Evolutionary conservation across 1,140 invertebrate species (phyloP), one percentile per base, ranked within the genome.

Genomic region (Coboldia fuscipes): DNA sequence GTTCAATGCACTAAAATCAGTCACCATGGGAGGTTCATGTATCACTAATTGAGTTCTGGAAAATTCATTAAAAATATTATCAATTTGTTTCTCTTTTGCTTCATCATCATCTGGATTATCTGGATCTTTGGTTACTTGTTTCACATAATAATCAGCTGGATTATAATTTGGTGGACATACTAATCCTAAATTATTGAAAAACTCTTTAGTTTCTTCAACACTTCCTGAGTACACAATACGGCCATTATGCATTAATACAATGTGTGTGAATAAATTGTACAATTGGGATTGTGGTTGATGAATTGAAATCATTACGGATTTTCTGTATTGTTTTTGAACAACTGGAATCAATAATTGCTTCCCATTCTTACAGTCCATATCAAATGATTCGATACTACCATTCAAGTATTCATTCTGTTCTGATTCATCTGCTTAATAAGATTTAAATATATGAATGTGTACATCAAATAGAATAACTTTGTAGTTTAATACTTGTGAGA

Each of bases 271-370:
- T 33, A 82, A 58, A 42, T 77, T 69, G 42, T 84, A 82, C 4
- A 88, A 64, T 37, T 78, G 75, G 4, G 81, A 86, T 6, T 79
- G 76, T 0, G 84, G 84, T 45, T 90, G 84, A 57, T 90, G 84
- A 22, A 89, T 75, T 0, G 81, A 79, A 43, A 79, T 81, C 15
- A 89, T 66, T 8, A 88, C 71, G 22, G 79, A 70, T 60, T 80
- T 80, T 26, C 67, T 78, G n/a, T n/a, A n/a, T n/a, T n/a, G n/a
- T n/a, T n/a, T 7, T n/a, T 21, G 10, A 5, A 13, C 14, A 3
- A 10, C 10, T 13, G 17, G 7, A 12, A 10, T 4, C n/a, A 32
- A 20, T n/a, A n/a, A n/a, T n/a, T n/a, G n/a, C n/a, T n/a, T n/a
- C n/a, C n/a, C n/a, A n/a, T n/a, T n/a, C n/a, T 20, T n/a, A 7